Base-by-base conservation (phyloP, 2,113 vertebrate genomes). In the Channa argus region DNA sequence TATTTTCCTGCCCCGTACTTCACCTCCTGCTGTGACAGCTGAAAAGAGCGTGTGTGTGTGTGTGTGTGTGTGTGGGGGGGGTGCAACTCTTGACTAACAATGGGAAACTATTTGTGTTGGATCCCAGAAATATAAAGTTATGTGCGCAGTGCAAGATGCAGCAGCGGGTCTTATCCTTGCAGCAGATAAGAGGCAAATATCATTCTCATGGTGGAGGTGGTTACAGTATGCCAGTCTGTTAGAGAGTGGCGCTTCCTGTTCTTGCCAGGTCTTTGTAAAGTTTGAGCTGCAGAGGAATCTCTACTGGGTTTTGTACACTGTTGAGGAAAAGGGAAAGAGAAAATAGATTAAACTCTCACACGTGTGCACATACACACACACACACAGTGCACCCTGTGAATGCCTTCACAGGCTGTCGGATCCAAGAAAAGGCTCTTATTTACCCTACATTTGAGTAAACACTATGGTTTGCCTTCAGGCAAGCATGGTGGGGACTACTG, bases 391-490 rank as follows among this genome's bases (percentile, higher is more conserved):
- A 33, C 46, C 63, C 45, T 66, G 58, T 72, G 58, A 69, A 55
- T 84, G 63, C 60, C 53, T 63, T 77, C 74, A 55, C 61, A 34
- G 59, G 3, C 66, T 50, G 70, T 79, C 79, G 58, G 74, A 77
- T 79, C 67, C 61, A 53, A 83, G 68, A 53, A 44, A 63, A 72
- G 66, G 37, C 58, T 68, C 74, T 84, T 86, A 83, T 86, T 86
- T 84, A 81, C 81, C 46, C 63, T 38, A 63, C 5, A 15, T 85
- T 71, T 74, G 53, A 78, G 80, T 82, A 77, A 91, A 89, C 72
- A 80, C 38, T 58, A 60, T 62, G 24, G 72, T 58, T 82, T 62
- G 76, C 67, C 79, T 84, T 34, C 55, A 45, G 86, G 78, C 75
- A 37, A 41, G 62, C 14, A 5, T 10, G 45, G 56, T 14, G 24